A percentile compares a stretch with the other conserved stretches of the same genome.
These are phyloP conservation scores for Gulo gulo DNA, from an alignment of 2,113 vertebrate species.

Conservation along the genomic window DNA sequence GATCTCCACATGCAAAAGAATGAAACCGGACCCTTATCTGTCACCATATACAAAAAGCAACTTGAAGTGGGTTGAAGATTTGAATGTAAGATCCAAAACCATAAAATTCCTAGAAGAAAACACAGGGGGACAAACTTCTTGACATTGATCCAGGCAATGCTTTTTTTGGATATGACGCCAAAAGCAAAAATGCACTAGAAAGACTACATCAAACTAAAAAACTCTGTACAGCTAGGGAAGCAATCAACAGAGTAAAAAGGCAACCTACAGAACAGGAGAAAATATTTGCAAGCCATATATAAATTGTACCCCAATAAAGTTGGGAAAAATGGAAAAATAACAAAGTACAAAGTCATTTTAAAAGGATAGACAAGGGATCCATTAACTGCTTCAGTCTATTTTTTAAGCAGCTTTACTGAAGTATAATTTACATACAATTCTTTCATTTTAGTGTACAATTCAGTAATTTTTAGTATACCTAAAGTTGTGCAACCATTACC, in stretches of 20 bases:
- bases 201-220: not conserved
- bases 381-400: not conserved
- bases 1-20: not conserved
- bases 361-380: not conserved
- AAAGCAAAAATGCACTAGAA: not conserved
- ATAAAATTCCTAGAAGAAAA: conserved; percentile 16
- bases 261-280: not conserved
- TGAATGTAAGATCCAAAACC: not conserved
- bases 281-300: not conserved
- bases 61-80: not conserved
- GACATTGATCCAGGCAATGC: not conserved
- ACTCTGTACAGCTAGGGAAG: not conserved
- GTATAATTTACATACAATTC: not conserved
- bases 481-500: not conserved
- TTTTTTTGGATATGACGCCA: not conserved
- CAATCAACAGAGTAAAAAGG: not conserved
- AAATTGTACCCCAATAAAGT: not conserved
- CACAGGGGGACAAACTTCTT: not conserved
- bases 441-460: not conserved
- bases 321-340: not conserved
- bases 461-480: not conserved
- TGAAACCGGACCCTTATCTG: not conserved
- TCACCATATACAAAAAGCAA: not conserved
- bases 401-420: not conserved
- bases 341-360: not conserved